A percentile compares a stretch with the other conserved stretches of the same genome.
Evolutionary conservation across 2,888 invertebrate species (phyloP).

Genomic region (Leptopilina drosophilae): DNA sequence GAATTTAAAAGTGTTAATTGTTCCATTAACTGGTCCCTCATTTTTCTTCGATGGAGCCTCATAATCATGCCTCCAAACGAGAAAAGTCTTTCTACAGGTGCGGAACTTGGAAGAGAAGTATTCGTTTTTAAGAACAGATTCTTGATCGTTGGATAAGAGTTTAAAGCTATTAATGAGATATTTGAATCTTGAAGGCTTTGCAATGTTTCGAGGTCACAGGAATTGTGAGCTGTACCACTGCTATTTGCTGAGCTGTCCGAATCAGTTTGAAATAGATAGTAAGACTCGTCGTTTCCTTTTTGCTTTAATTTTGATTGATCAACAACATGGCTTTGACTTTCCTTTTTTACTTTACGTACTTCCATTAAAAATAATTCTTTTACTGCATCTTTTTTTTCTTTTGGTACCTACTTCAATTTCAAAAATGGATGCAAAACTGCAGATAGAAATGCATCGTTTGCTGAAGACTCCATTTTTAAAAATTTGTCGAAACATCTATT

Average conservation of each 20-base stretch:
- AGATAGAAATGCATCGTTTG: background rate
- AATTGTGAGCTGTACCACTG: background rate
- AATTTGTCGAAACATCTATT: too few relatives aligned
- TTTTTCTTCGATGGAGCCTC: background rate
- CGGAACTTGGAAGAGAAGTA: background rate
- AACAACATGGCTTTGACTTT: background rate
- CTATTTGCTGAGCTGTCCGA: background rate
- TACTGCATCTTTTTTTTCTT: conserved; percentile 25
- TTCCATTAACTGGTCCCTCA: background rate
- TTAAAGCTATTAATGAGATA: background rate
- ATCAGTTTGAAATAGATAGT: background rate
- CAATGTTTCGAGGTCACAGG: background rate
- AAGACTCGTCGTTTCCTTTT: background rate
- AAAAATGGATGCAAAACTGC: conserved; percentile 80
- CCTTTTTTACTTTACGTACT: background rate
- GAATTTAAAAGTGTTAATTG: background rate
- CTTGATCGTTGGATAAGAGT: background rate
- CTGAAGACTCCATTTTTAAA: background rate
- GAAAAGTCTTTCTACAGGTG: background rate
- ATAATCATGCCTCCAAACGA: background rate
- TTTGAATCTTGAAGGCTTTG: background rate
- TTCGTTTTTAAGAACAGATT: background rate
- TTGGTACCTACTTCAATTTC: conserved; percentile 81
- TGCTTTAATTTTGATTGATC: background rate
- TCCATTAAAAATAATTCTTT: conserved; percentile 14